Evolutionary conservation across 2,888 invertebrate genomes (phyloP).

Genomic region (Ormyrus pomaceus): DNA sequence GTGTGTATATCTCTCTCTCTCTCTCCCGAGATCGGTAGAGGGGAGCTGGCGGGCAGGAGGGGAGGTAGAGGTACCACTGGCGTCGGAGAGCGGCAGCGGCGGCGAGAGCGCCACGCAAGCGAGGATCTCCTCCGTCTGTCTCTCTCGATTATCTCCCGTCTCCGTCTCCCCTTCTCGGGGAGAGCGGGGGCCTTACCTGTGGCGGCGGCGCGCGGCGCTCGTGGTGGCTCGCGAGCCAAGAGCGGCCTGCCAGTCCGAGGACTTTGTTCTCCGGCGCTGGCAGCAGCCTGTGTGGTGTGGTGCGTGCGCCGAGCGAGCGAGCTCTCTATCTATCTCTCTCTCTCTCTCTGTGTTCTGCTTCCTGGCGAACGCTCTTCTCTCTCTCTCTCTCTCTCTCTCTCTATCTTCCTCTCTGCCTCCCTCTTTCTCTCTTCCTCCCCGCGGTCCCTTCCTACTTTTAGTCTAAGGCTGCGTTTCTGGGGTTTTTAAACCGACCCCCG

Average conservation of each 20-base stretch:
- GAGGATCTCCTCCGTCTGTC: constrained; percentile 13
- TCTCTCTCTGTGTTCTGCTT: neutral
- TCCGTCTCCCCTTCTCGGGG: too few relatives aligned
- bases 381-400: too few relatives aligned
- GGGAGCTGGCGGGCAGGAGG: too few relatives aligned
- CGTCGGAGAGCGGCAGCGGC: neutral
- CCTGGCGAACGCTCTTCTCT: too few relatives aligned
- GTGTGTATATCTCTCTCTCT: constrained; percentile 37
- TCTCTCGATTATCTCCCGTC: too few relatives aligned
- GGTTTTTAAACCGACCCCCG: too few relatives aligned
- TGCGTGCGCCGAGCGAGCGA: constrained; percentile 14
- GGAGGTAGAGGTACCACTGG: neutral
- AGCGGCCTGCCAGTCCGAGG: constrained; percentile 48
- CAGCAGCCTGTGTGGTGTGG: constrained; percentile 24
- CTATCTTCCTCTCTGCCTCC: too few relatives aligned
- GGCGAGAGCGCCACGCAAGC: constrained; percentile 54
- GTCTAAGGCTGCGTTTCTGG: too few relatives aligned
- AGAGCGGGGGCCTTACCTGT: neutral
- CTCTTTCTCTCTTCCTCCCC: too few relatives aligned
- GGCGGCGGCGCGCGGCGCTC: constrained; percentile 19
- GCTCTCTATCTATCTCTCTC: neutral
- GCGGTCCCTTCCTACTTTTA: too few relatives aligned
- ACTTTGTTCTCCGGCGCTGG: constrained; percentile 56
- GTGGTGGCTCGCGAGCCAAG: constrained; percentile 10
- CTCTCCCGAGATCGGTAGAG: neutral